Percentiles rank a stretch among this genome's conserved stretches.
Evolutionary conservation across 2,888 invertebrate genomes (phyloP).

Genomic region (Eremobia ochroleuca): DNA sequence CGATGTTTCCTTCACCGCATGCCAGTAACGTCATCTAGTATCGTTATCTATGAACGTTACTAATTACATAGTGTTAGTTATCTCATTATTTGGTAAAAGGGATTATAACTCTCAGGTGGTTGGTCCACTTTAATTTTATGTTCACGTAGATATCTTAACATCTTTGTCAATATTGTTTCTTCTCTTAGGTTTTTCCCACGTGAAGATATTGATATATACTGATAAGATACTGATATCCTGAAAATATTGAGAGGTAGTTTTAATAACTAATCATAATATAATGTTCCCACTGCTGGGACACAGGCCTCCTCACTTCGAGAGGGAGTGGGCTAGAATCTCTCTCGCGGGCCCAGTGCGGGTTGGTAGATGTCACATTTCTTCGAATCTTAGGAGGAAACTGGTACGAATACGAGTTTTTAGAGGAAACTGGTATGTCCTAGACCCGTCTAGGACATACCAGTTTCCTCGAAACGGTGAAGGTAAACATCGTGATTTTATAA

Average conservation of each 20-base stretch:
- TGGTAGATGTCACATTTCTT: too few relatives aligned
- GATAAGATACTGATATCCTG: background rate
- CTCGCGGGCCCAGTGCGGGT: too few relatives aligned
- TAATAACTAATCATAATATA: background rate
- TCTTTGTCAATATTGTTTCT: constrained; percentile 13
- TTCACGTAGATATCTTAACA: background rate
- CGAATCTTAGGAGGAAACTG: too few relatives aligned
- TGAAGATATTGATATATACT: too few relatives aligned
- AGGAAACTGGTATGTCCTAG: too few relatives aligned
- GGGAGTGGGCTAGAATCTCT: too few relatives aligned
- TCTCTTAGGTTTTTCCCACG: constrained; percentile 20
- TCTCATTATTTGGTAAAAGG: background rate
- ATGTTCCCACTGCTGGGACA: too few relatives aligned
- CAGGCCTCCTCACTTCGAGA: too few relatives aligned
- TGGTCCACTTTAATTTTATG: constrained; percentile 2
- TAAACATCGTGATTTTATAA: background rate
- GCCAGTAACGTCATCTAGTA: background rate
- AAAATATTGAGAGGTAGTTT: background rate
- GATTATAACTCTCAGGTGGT: background rate
- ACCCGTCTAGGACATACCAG: too few relatives aligned
- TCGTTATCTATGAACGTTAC: background rate
- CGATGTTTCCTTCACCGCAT: background rate
- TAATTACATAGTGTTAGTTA: background rate
- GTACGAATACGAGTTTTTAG: too few relatives aligned
- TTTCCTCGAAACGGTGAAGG: too few relatives aligned